phyloP scores from a whole-genome alignment of 2,113 vertebrate genomes.

The Corythaeola cristata region DNA sequence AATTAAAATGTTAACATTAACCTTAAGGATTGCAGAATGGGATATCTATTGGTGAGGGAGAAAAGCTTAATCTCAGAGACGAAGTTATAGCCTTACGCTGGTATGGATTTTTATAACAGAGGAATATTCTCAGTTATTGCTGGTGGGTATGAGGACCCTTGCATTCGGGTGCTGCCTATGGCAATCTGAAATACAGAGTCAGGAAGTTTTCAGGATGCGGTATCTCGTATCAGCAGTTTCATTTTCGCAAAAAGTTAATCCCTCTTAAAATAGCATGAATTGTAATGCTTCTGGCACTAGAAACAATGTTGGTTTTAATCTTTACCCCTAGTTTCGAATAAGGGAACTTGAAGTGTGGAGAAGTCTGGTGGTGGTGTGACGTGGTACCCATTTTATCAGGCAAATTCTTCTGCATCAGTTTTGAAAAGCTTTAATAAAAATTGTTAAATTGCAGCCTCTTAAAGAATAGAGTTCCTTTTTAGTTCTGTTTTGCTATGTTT shows the following conservation, averaged over 20 bases:
- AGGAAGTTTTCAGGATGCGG: neutral
- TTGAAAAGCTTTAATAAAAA: neutral
- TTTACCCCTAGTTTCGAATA: neutral
- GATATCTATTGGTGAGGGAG: neutral
- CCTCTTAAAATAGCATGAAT: neutral
- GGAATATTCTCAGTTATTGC: neutral
- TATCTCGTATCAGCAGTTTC: neutral
- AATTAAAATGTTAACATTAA: neutral
- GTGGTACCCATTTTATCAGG: neutral
- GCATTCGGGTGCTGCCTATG: neutral
- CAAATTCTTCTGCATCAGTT: neutral
- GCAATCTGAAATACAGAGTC: neutral
- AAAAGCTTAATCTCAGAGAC: neutral
- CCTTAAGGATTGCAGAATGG: neutral
- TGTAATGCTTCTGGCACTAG: neutral
- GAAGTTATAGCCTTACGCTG: neutral
- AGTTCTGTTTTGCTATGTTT: neutral
- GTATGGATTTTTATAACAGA: neutral
- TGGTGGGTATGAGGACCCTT: neutral
- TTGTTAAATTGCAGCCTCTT: neutral
- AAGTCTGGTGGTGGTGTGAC: neutral
- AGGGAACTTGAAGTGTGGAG: neutral
- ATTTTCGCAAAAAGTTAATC: neutral
- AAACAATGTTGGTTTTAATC: neutral
- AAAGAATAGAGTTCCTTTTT: neutral